Conservation (phyloP, 1,140 invertebrate species). For the Hestina assimilis region DNA sequence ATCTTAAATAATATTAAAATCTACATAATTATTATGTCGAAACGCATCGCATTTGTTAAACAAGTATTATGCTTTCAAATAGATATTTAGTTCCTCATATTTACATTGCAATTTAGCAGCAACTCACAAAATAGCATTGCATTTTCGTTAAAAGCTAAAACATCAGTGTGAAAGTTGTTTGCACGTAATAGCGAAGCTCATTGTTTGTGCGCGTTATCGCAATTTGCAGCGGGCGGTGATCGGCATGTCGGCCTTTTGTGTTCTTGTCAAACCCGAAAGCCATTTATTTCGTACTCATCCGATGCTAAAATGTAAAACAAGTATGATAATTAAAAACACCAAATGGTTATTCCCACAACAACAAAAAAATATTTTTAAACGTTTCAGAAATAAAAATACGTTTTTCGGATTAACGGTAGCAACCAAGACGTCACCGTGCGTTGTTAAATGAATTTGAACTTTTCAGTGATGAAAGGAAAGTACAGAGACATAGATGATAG, state of each 20-base stretch:
- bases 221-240: conserved; percentile 35
- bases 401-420: too few relatives aligned
- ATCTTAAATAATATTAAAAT: too few relatives aligned
- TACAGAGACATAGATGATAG: too few relatives aligned
- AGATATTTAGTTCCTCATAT: conserved; percentile 11
- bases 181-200: conserved; percentile 22
- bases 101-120: conserved; percentile 22
- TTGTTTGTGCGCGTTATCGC: conserved; percentile 43
- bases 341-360: too few relatives aligned
- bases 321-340: too few relatives aligned
- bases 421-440: too few relatives aligned
- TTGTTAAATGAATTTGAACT: too few relatives aligned
- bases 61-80: neutral
- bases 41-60: neutral
- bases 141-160: conserved; percentile 21
- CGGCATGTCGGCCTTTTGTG: conserved; percentile 43
- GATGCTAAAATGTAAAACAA: conserved; percentile 12
- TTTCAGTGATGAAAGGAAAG: too few relatives aligned
- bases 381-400: too few relatives aligned
- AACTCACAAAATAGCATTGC: conserved; percentile 17
- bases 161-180: conserved; percentile 26
- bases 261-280: conserved; percentile 35
- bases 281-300: conserved; percentile 33
- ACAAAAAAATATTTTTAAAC: too few relatives aligned
- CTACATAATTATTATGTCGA: neutral